phyloP scores from a whole-genome alignment of 2,797 vertebrate genomes.

The Salmo trutta region DNA sequence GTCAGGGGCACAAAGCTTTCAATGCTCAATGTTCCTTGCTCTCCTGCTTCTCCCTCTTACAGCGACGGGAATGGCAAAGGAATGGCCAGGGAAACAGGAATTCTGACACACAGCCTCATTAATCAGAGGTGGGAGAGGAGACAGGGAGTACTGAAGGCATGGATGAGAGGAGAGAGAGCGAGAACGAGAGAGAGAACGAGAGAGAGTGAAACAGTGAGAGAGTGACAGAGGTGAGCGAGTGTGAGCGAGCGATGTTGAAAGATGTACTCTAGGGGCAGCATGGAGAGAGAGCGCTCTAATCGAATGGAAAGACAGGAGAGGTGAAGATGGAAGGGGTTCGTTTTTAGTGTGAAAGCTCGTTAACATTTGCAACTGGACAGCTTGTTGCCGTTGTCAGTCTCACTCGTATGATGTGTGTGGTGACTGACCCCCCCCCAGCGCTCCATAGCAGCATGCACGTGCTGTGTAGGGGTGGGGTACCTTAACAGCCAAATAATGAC shows the following conservation, averaged over 20 bases:
- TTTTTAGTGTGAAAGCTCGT: conserved; percentile 28
- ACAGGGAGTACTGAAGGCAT: not conserved
- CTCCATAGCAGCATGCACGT: no score
- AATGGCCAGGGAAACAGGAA: conserved; percentile 3
- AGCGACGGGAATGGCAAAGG: not conserved
- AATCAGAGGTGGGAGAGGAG: conserved; percentile 6
- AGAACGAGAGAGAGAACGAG: not conserved
- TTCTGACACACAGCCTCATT: not conserved
- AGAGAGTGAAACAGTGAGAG: not conserved
- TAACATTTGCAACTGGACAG: conserved; percentile 25
- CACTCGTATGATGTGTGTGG: conserved; percentile 22
- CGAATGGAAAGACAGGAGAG: not conserved
- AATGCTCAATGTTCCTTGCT: not conserved
- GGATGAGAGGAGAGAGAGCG: not conserved
- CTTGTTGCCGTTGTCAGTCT: conserved; percentile 36
- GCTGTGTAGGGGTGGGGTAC: not conserved
- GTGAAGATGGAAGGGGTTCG: conserved; percentile 16
- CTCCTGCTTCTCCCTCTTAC: not conserved
- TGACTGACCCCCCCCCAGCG: not conserved
- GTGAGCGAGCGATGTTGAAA: no score
- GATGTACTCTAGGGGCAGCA: no score
- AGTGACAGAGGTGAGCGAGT: not conserved
- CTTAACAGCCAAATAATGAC: not conserved
- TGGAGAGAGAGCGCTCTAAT: conserved; percentile 6
- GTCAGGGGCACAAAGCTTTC: conserved; percentile 32